A percentile compares a stretch with the other conserved stretches of the same genome.
Conservation (phyloP, 92 coral and sea anemone species). For the Zoanthus gigantus region DNA sequence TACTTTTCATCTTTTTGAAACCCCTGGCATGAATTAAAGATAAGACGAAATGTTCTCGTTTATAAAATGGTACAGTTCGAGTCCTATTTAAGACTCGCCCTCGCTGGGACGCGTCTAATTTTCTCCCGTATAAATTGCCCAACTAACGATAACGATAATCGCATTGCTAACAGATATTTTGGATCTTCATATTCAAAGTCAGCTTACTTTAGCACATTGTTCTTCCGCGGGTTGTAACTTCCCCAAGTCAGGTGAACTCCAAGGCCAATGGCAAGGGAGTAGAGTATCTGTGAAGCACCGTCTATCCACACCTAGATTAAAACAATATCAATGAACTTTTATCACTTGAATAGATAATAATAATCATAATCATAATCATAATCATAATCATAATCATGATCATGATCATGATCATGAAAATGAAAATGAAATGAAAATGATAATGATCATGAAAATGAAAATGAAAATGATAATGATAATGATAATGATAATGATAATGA, state of each 20-base stretch:
- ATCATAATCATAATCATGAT: too few relatives aligned
- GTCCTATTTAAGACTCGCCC: too few relatives aligned
- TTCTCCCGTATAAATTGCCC: too few relatives aligned
- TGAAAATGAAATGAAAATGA: too few relatives aligned
- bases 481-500: too few relatives aligned
- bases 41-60: too few relatives aligned
- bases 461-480: too few relatives aligned
- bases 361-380: neutral
- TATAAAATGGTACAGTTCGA: too few relatives aligned
- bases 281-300: constrained; percentile 89
- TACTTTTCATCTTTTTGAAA: too few relatives aligned
- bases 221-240: constrained; percentile 85
- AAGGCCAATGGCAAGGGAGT: constrained; percentile 85
- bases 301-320: constrained; percentile 84
- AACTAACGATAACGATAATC: neutral
- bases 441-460: neutral
- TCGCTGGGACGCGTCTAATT: too few relatives aligned
- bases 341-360: neutral
- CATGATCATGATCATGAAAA: too few relatives aligned
- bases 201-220: constrained; percentile 71
- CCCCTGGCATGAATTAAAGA: too few relatives aligned
- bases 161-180: neutral
- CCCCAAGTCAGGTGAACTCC: constrained; percentile 87
- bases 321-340: neutral
- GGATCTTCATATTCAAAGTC: neutral